Percentiles rank a stretch among this genome's conserved stretches.
Evolutionary conservation across 2,797 vertebrate genomes (phyloP).

Genomic region (Ciconia nigra): DNA sequence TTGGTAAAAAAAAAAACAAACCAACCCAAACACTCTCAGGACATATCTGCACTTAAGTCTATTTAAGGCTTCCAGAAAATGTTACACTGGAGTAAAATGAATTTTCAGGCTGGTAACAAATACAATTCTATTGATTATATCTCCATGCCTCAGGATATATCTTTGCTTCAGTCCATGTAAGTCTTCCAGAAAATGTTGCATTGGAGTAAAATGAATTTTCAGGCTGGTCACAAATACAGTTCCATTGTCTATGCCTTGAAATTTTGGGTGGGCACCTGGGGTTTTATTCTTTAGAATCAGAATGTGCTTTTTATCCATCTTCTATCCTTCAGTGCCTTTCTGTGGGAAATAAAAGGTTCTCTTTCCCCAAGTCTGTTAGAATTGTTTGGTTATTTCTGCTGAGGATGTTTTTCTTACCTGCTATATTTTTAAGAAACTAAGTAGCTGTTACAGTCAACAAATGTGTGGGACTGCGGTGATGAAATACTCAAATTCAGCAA

Average conservation of each 20-base stretch:
- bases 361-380: not conserved
- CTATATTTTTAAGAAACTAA: not conserved
- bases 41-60: not conserved
- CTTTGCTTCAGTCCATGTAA: not conserved
- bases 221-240: not conserved
- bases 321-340: not conserved
- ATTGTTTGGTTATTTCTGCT: not conserved
- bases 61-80: not conserved
- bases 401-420: not conserved
- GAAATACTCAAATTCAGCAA: not conserved
- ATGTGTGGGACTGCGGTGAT: not conserved
- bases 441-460: not conserved
- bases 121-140: not conserved
- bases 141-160: not conserved
- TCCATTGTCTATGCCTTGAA: not conserved
- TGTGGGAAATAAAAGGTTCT: not conserved
- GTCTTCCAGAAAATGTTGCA: not conserved
- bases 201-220: slow-evolving; percentile 6
- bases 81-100: not conserved
- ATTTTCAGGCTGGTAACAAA: not conserved
- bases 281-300: not conserved
- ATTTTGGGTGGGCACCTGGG: not conserved
- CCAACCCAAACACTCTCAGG: not conserved
- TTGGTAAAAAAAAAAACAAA: not conserved
- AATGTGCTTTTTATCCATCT: not conserved